Conservation (phyloP, 2,888 invertebrate genomes). For the Cataglyphis albicans region DNA sequence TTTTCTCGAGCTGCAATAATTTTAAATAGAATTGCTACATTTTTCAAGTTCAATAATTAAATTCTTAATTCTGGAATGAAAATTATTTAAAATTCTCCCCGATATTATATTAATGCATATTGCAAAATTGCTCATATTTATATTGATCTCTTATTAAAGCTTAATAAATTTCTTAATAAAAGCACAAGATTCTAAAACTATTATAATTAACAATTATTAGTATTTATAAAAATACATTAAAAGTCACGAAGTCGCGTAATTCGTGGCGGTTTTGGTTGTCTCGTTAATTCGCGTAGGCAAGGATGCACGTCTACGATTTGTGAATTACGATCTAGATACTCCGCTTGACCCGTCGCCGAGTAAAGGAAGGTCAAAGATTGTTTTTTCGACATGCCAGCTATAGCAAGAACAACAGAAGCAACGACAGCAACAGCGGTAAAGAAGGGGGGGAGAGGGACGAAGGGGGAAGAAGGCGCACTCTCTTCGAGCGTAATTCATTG, state of each 20-base stretch:
- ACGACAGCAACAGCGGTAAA: conserved; percentile 4
- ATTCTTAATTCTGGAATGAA: not conserved
- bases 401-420: conserved; percentile 44
- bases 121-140: not conserved
- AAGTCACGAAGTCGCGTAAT: conserved; percentile 48
- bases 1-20: not conserved
- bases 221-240: not conserved
- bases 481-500: conserved; percentile 78
- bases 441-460: conserved; percentile 3
- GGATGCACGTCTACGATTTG: conserved; percentile 66
- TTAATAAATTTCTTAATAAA: not conserved
- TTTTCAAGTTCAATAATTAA: not conserved
- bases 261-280: conserved; percentile 60
- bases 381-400: conserved; percentile 63
- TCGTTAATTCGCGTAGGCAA: conserved; percentile 58
- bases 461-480: conserved; percentile 62
- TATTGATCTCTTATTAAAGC: not conserved
- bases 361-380: conserved; percentile 67
- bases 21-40: not conserved
- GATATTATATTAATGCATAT: not conserved
- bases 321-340: conserved; percentile 73
- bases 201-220: too few relatives aligned
- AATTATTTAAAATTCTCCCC: not conserved
- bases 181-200: not conserved
- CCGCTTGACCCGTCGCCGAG: conserved; percentile 51